These are phyloP conservation scores for Calephelis virginiensis DNA, from an alignment of 1,140 invertebrate genomes.

Conservation along the genomic window DNA sequence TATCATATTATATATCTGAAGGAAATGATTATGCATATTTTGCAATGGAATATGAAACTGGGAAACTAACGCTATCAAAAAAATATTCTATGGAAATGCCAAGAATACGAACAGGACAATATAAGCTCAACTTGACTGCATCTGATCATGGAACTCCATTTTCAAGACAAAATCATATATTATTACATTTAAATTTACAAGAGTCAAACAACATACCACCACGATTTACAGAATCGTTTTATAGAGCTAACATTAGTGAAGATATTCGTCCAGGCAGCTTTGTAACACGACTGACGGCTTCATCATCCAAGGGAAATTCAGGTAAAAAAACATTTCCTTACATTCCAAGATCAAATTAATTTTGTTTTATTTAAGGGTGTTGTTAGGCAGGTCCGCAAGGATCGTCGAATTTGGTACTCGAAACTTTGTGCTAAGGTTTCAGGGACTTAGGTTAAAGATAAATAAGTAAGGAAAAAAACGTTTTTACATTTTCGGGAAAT, in stretches of 20 bases:
- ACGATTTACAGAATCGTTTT: constrained; percentile 86
- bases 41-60: constrained; percentile 87
- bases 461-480: too few relatives aligned
- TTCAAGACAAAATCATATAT: constrained; percentile 81
- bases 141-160: constrained; percentile 89
- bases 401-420: too few relatives aligned
- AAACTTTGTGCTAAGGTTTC: too few relatives aligned
- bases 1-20: constrained; percentile 89
- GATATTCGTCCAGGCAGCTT: constrained; percentile 86
- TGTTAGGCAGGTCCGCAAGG: too few relatives aligned
- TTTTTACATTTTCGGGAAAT: too few relatives aligned
- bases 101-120: constrained; percentile 74
- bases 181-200: constrained; percentile 83
- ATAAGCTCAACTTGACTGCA: constrained; percentile 87
- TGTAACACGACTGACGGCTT: constrained; percentile 87
- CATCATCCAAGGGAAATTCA: constrained; percentile 83
- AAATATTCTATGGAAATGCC: constrained; percentile 78
- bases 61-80: constrained; percentile 86
- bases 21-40: constrained; percentile 92
- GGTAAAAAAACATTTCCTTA: constrained; percentile 53
- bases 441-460: too few relatives aligned
- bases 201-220: constrained; percentile 89
- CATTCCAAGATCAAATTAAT: too few relatives aligned
- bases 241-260: constrained; percentile 89
- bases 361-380: too few relatives aligned